phyloP scores from a whole-genome alignment of 2,113 vertebrate species.

The Lepidiolamprologus cunningtoni region DNA sequence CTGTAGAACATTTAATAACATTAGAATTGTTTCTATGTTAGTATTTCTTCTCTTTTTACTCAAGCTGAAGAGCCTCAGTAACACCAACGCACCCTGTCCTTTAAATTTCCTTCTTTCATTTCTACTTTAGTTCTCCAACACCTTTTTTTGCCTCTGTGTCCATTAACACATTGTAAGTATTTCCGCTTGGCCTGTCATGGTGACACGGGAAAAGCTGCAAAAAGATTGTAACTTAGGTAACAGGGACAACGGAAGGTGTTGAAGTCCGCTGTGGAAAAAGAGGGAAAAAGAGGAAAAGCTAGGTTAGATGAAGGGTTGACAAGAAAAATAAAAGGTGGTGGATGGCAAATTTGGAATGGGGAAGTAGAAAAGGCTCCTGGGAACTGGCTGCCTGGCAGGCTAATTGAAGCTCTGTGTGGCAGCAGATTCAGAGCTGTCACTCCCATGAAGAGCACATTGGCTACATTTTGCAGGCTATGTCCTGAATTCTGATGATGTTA shows the following conservation, averaged over 20 bases:
- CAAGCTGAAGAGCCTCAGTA: not conserved
- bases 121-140: not conserved
- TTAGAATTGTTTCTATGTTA: not conserved
- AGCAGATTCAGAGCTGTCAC: conserved; percentile 56
- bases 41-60: not conserved
- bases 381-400: conserved; percentile 52
- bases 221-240: not conserved
- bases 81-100: not conserved
- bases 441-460: conserved; percentile 66
- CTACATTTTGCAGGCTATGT: conserved; percentile 58
- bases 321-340: not conserved
- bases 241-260: not conserved
- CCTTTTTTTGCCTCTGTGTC: not conserved
- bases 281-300: not conserved
- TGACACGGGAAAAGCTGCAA: not conserved
- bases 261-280: not conserved
- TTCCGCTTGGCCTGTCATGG: conserved; percentile 3
- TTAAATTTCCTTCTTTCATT: not conserved
- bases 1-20: not conserved
- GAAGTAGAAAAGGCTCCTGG: conserved; percentile 30
- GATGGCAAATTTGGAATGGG: conserved; percentile 5
- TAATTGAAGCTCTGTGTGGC: conserved; percentile 70
- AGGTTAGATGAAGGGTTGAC: not conserved
- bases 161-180: conserved; percentile 33
- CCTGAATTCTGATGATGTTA: conserved; percentile 68